Conservation (phyloP, 2,888 invertebrate genomes). For the Dusona sp. region DNA sequence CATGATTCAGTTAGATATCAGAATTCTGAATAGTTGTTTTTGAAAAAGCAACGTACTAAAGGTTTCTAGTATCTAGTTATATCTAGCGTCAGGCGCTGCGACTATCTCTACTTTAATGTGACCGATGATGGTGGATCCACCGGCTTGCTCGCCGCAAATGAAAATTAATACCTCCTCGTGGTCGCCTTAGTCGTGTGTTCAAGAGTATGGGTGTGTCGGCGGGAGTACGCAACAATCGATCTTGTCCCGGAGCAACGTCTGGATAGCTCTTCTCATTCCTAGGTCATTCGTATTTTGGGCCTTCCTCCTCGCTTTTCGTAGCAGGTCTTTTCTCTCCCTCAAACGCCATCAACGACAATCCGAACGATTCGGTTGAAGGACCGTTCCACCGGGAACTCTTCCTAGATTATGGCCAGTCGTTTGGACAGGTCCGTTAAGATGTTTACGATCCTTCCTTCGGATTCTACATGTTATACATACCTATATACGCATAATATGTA, state of each 20-base stretch:
- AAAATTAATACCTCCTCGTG: slow-evolving; percentile 65
- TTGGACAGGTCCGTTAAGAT: slow-evolving; percentile 74
- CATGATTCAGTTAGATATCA: slow-evolving; percentile 2
- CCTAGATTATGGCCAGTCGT: slow-evolving; percentile 75
- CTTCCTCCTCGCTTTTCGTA: slow-evolving; percentile 35
- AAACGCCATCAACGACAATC: slow-evolving; percentile 61
- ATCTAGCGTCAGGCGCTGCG: slow-evolving; percentile 1
- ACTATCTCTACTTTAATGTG: slow-evolving; percentile 28
- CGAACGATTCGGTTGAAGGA: slow-evolving; percentile 64
- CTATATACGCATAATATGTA: slow-evolving; percentile 34
- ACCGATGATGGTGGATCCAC: slow-evolving; percentile 39
- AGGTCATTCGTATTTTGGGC: slow-evolving; percentile 50
- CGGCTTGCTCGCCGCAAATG: slow-evolving; percentile 58
- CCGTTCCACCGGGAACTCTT: slow-evolving; percentile 67
- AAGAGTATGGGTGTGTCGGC: background rate
- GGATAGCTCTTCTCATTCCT: slow-evolving; percentile 43
- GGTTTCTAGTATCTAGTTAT: background rate
- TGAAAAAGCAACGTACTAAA: background rate
- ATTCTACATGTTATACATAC: slow-evolving; percentile 56
- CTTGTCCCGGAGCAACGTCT: slow-evolving; percentile 66
- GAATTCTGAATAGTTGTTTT: no score
- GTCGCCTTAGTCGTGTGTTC: slow-evolving; percentile 8
- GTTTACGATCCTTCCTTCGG: slow-evolving; percentile 74
- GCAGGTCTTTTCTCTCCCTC: slow-evolving; percentile 42
- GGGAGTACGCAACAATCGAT: slow-evolving; percentile 55